These are phyloP conservation scores for Ammodytes marinus DNA, from an alignment of 2,113 vertebrate species.

Conservation along the genomic window DNA sequence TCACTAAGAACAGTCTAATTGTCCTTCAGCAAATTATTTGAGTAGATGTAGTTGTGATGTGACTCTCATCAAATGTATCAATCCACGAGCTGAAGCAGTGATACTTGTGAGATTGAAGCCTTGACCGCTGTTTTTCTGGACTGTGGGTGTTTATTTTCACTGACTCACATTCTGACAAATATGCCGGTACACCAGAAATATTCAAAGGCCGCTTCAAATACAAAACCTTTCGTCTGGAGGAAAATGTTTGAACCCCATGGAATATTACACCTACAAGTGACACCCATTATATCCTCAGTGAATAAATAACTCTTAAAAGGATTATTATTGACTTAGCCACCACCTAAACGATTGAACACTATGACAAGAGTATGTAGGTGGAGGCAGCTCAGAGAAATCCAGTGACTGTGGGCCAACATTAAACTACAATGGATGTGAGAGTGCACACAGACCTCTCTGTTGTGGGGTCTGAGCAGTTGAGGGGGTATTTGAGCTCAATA, in stretches of 20 bases:
- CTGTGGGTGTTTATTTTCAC: constrained; percentile 40
- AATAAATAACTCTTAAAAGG: not conserved
- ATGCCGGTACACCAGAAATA: not conserved
- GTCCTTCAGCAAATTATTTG: not conserved
- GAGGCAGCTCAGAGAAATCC: not conserved
- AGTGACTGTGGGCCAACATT: not conserved
- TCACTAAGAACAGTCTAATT: not conserved
- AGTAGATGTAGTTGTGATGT: not conserved
- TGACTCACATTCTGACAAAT: constrained; percentile 32
- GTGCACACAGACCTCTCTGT: constrained; percentile 89
- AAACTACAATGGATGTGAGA: not conserved
- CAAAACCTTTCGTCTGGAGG: not conserved
- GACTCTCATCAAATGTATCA: not conserved
- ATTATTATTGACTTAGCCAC: constrained; percentile 18
- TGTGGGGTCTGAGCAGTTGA: constrained; percentile 96
- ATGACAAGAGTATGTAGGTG: not conserved
- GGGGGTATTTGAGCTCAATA: constrained; percentile 93
- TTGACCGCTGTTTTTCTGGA: not conserved
- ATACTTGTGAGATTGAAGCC: constrained; percentile 9
- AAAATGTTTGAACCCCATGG: constrained; percentile 19
- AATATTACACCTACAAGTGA: constrained; percentile 23
- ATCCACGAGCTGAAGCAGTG: constrained; percentile 1
- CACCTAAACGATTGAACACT: constrained; percentile 35
- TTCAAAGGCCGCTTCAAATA: not conserved
- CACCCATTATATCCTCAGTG: not conserved